Conservation (phyloP, 2,113 vertebrate species). For the Ammodytes marinus region DNA sequence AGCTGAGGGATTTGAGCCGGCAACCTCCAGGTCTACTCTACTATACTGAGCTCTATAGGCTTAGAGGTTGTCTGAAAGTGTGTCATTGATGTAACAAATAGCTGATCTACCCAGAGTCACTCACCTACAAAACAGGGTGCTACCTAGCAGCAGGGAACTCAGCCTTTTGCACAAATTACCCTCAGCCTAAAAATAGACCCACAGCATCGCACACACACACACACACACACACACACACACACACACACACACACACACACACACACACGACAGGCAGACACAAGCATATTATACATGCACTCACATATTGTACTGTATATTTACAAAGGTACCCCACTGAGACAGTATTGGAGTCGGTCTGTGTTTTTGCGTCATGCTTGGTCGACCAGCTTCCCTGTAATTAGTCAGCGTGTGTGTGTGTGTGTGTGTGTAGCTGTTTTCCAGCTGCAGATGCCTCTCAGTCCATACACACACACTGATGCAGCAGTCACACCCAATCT, state of each 20-base stretch:
- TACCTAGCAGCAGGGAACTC: constrained; percentile 55
- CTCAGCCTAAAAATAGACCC: constrained; percentile 69
- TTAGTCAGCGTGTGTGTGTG: constrained; percentile 25
- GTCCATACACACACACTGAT: constrained; percentile 25
- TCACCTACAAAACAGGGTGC: constrained; percentile 56
- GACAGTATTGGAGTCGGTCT: constrained; percentile 23
- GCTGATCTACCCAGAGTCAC: constrained; percentile 37
- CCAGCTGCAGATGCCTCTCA: constrained; percentile 51
- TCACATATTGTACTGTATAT: constrained; percentile 6
- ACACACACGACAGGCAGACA: not conserved
- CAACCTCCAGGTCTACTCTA: constrained; percentile 25
- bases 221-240: not conserved
- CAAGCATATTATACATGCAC: not conserved
- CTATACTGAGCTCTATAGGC: not conserved
- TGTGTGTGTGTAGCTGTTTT: not conserved
- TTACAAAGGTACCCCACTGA: constrained; percentile 10
- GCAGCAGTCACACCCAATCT: constrained; percentile 22
- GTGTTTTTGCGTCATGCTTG: constrained; percentile 51
- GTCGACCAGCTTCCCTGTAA: constrained; percentile 45
- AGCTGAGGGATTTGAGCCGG: constrained; percentile 33
- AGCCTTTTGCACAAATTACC: constrained; percentile 62
- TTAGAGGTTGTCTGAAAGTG: constrained; percentile 45
- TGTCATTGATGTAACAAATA: constrained; percentile 37
- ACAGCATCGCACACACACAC: not conserved
- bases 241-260: not conserved